Base-by-base conservation (phyloP, 2,797 vertebrate genomes). In the Pipistrellus kuhlii region DNA sequence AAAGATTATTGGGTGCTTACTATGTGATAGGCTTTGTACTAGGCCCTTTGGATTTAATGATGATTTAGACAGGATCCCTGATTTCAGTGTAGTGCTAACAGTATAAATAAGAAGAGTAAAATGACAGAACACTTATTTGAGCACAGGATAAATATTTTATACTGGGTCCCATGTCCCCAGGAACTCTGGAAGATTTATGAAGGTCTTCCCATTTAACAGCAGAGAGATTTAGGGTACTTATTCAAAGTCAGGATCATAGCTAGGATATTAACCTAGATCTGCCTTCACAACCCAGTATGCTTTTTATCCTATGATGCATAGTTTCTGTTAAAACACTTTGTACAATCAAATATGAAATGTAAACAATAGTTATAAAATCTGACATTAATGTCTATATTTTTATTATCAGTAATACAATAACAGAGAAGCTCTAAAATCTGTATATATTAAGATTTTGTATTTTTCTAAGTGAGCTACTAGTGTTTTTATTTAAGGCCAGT, bases 271-370 rank as follows among this genome's bases (percentile, higher is more conserved):
- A 64, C 62, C 30, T 72, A 59, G 21, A 51, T 38, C 46, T 95
- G 53, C 21, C 18, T 55, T 55, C 53, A 21, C 53, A 55, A 55
- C 30, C 87, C 32, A 75, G 32, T 73, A 38, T 84, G 78, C 69
- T 78, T 78, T 80, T 80, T 64, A 30, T 41, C 14, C 59, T 1
- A 27, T 14, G 44, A 14, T 64, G 25, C 20, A 21, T 64, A 14
- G 27, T 72, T 75, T 44, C 71, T 84, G 15, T 95, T 48, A 86
- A 90, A 88, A 93, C 10, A 82, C 38, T 17, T 88, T 77, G 2
- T 84, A 87, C 89, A 68, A 53, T n/a, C 18, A 94, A 88, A 83
- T 86, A 57, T 15, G 68, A 85, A 91, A 76, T 84, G 3, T 76
- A 87, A 73, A 44, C 83, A 38, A 30, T 85, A 89, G 68, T 82